Conservation (phyloP, 1,140 invertebrate species). For the Neodiprion virginianus region DNA sequence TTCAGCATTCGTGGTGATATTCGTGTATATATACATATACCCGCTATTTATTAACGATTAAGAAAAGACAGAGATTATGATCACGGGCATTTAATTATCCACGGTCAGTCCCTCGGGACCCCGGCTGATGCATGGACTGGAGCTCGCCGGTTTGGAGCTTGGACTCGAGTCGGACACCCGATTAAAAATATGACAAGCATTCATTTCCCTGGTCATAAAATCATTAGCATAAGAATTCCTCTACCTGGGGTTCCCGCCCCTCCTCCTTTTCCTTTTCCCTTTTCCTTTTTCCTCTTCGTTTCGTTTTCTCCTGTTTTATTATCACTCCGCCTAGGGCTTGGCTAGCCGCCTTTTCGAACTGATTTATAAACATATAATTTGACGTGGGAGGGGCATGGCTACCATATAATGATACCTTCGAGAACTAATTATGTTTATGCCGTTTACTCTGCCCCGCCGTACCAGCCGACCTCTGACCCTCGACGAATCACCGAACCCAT, state of each 20-base stretch:
- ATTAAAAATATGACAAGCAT: slow-evolving; percentile 60
- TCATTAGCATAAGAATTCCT: slow-evolving; percentile 65
- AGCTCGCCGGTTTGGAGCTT: not conserved
- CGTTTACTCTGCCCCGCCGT: slow-evolving; percentile 26
- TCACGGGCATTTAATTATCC: slow-evolving; percentile 2
- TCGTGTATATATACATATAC: no score
- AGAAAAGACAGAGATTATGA: not conserved
- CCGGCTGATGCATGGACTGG: not conserved
- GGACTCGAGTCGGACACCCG: slow-evolving; percentile 1
- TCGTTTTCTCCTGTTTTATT: not conserved
- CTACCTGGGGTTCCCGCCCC: slow-evolving; percentile 49
- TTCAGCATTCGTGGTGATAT: no score
- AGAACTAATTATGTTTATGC: slow-evolving; percentile 61
- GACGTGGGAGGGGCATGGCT: slow-evolving; percentile 63
- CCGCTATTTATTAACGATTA: no score
- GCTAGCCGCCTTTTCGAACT: slow-evolving; percentile 40
- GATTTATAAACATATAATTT: slow-evolving; percentile 66
- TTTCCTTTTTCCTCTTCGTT: slow-evolving; percentile 15
- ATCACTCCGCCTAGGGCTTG: not conserved
- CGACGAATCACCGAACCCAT: no score
- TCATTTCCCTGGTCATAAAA: slow-evolving; percentile 64
- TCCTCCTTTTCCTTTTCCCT: slow-evolving; percentile 21
- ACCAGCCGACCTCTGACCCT: no score
- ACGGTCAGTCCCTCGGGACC: not conserved
- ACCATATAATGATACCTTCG: slow-evolving; percentile 63